Percentiles rank a stretch among this genome's conserved stretches.
These are phyloP conservation scores for Dichetophora obliterata DNA, from an alignment of 2,888 invertebrate genomes.

Conservation along the genomic window DNA sequence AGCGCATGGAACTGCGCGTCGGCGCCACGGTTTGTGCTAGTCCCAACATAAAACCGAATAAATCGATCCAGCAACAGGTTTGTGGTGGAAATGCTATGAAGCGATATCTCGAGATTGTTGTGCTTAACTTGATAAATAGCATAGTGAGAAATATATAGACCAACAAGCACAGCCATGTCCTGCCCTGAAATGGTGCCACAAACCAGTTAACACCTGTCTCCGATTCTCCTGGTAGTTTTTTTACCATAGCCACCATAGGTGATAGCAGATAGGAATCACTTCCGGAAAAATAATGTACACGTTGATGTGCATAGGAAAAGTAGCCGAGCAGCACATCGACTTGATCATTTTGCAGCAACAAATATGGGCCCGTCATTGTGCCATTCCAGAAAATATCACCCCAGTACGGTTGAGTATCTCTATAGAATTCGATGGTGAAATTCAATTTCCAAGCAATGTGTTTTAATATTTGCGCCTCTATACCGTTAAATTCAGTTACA, in stretches of 20 bases:
- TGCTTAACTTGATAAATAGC: background rate
- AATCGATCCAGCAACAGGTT: conserved; percentile 31
- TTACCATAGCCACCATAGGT: conserved; percentile 29
- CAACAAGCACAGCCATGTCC: conserved; percentile 32
- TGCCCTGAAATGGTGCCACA: conserved; percentile 29
- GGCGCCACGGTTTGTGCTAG: background rate
- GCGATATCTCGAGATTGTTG: background rate
- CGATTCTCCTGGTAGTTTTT: background rate
- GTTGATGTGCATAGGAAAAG: conserved; percentile 28
- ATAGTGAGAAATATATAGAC: conserved; percentile 1
- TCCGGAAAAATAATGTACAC: conserved; percentile 16
- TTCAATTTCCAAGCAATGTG: conserved; percentile 33
- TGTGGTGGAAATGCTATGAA: background rate
- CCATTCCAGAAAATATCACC: conserved; percentile 27
- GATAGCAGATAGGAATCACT: conserved; percentile 25
- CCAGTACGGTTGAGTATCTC: background rate
- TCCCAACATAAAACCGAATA: conserved; percentile 26
- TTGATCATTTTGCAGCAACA: background rate
- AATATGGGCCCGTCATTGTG: conserved; percentile 24
- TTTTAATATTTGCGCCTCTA: conserved; percentile 37
- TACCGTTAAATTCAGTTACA: background rate
- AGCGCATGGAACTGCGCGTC: conserved; percentile 16
- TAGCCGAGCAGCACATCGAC: conserved; percentile 37
- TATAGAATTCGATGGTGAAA: conserved; percentile 24
- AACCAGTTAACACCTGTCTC: conserved; percentile 12